A percentile compares a stretch with the other conserved stretches of the same genome.
phyloP scores from a whole-genome alignment of 2,113 vertebrate genomes.

The Sterrhoptilus dennistouni region DNA sequence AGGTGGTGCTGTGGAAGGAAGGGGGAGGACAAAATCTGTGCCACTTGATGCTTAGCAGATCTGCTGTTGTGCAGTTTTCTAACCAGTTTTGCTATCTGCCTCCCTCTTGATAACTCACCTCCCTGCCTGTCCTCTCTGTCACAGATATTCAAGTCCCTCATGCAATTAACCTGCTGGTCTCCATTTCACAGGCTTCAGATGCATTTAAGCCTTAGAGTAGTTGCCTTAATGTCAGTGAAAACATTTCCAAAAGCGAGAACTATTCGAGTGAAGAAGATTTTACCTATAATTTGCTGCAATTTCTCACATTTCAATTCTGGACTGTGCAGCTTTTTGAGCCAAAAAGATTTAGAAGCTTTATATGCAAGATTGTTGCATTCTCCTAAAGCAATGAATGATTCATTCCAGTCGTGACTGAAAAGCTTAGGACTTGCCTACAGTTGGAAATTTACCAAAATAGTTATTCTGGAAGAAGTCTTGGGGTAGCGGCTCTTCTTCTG shows the following conservation, averaged over 20 bases:
- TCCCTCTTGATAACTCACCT: background rate
- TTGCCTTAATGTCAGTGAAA: background rate
- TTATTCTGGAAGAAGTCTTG: slow-evolving; percentile 59
- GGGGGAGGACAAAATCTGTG: background rate
- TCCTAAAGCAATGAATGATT: slow-evolving; percentile 60
- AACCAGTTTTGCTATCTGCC: background rate
- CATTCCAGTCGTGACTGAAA: slow-evolving; percentile 69
- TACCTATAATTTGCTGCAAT: slow-evolving; percentile 3
- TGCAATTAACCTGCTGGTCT: background rate
- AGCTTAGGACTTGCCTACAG: slow-evolving; percentile 57
- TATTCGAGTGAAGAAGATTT: background rate
- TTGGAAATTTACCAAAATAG: slow-evolving; percentile 68
- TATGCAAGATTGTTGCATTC: slow-evolving; percentile 30
- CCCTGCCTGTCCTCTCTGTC: background rate
- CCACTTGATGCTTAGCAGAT: background rate
- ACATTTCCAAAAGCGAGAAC: background rate
- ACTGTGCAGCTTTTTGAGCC: background rate
- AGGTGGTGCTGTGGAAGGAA: background rate
- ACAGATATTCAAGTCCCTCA: background rate
- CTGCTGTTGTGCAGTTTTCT: background rate
- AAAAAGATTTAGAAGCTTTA: slow-evolving; percentile 15
- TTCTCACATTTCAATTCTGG: background rate
- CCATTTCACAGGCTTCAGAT: background rate
- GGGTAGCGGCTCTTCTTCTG: slow-evolving; percentile 32
- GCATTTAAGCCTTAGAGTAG: background rate